Conservation (phyloP, 2,797 vertebrate species). For the Pseudochirops corinnae region DNA sequence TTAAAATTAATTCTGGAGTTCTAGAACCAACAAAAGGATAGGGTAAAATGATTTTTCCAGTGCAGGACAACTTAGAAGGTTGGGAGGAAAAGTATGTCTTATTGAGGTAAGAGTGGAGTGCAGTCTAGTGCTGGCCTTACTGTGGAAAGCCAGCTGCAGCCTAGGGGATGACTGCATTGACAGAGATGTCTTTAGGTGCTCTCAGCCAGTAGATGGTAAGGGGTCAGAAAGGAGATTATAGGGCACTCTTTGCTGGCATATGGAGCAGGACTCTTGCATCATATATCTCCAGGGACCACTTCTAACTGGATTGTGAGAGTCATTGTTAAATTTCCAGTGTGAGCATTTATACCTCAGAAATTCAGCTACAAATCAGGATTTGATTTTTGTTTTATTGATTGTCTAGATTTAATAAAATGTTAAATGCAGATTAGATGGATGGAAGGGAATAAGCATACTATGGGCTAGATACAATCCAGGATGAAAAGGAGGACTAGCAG, state of each 20-base stretch:
- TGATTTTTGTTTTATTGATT: not conserved
- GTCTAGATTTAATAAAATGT: not conserved
- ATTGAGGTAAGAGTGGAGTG: not conserved
- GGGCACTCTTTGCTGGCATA: not conserved
- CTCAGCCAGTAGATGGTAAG: not conserved
- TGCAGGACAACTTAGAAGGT: not conserved
- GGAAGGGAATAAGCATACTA: not conserved
- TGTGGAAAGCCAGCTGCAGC: not conserved
- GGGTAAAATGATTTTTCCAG: not conserved
- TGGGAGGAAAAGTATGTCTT: not conserved
- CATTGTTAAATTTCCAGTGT: not conserved
- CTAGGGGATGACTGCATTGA: not conserved
- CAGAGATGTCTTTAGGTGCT: not conserved
- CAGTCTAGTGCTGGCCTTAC: not conserved
- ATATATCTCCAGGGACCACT: not conserved
- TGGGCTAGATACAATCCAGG: not conserved
- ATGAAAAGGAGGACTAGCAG: too few species aligned
- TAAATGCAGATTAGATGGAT: not conserved
- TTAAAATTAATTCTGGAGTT: not conserved
- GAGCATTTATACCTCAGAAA: not conserved
- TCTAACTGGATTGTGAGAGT: not conserved
- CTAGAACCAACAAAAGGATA: not conserved
- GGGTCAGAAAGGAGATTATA: not conserved
- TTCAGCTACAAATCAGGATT: not conserved
- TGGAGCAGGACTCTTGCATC: not conserved